phyloP scores from a whole-genome alignment of 2,797 vertebrate species.

The Chaetophractus vellerosus region DNA sequence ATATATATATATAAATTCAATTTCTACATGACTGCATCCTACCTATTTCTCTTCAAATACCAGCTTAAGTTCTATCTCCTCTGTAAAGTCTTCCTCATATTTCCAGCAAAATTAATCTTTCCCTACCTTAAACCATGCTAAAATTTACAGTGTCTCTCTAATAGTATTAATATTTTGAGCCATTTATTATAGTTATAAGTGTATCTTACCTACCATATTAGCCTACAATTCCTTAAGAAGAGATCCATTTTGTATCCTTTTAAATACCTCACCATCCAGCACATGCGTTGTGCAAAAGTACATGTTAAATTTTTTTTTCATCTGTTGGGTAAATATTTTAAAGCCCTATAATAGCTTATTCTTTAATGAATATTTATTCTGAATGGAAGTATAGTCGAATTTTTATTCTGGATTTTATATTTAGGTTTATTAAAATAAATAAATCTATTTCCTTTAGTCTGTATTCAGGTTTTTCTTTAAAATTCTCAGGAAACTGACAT shows the following conservation, averaged over 20 bases:
- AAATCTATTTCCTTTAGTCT: conserved; percentile 17
- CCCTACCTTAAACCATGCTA: neutral
- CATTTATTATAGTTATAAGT: neutral
- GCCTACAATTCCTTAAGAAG: conserved; percentile 39
- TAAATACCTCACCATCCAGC: neutral
- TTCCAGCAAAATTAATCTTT: conserved; percentile 28
- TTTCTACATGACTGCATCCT: conserved; percentile 19
- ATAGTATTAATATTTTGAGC: neutral
- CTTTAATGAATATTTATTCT: conserved; percentile 66
- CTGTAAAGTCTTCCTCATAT: neutral
- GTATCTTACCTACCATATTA: conserved; percentile 35
- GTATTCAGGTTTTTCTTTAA: conserved; percentile 33
- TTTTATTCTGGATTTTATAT: conserved; percentile 58
- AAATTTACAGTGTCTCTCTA: conserved; percentile 22
- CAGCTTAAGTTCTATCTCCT: conserved; percentile 8
- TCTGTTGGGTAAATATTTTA: conserved; percentile 16
- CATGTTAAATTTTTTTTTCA: neutral
- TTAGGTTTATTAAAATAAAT: conserved; percentile 59
- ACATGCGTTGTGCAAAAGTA: conserved; percentile 34
- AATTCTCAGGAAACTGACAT: conserved; percentile 5
- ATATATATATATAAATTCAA: too few species aligned
- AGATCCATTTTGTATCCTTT: neutral
- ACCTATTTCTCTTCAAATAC: neutral
- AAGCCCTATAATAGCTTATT: neutral
- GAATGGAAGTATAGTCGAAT: neutral